A percentile compares a stretch with the other conserved stretches of the same genome.
These are phyloP conservation scores for Melierax canorus DNA, from an alignment of 2,113 vertebrate genomes.

Conservation along the genomic window DNA sequence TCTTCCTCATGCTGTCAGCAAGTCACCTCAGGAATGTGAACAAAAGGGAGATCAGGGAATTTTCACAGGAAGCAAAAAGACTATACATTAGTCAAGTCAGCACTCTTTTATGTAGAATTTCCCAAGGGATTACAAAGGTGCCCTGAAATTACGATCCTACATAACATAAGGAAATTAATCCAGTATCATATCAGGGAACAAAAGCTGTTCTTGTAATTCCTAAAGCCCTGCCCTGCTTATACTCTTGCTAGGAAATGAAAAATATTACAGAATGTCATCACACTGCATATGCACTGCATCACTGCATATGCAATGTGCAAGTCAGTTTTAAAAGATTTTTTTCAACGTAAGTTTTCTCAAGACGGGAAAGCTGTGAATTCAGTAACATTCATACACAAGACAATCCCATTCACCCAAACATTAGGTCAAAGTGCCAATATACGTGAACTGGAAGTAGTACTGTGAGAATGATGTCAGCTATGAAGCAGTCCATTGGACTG, in stretches of 20 bases:
- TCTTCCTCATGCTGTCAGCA: neutral
- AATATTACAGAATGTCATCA: neutral
- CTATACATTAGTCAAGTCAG: neutral
- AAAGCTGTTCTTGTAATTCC: neutral
- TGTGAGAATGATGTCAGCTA: neutral
- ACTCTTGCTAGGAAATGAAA: neutral
- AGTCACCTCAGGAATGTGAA: neutral
- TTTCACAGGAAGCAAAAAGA: neutral
- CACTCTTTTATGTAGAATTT: neutral
- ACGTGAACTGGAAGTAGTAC: neutral
- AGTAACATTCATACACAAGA: rapidly evolving
- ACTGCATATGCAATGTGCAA: rapidly evolving
- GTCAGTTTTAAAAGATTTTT: neutral
- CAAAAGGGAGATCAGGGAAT: neutral
- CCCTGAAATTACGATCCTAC: neutral
- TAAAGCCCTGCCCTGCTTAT: neutral
- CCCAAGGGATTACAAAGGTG: neutral
- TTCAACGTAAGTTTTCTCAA: neutral
- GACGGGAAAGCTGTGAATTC: neutral
- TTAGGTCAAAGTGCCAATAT: rapidly evolving
- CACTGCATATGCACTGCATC: neutral
- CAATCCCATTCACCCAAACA: neutral
- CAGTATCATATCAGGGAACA: neutral
- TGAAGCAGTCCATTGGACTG: rapidly evolving
- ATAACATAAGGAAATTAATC: neutral